Percentiles rank a stretch among this genome's conserved stretches.
phyloP scores from a whole-genome alignment of 2,888 invertebrate genomes.

The Caenorhabditis angaria region DNA sequence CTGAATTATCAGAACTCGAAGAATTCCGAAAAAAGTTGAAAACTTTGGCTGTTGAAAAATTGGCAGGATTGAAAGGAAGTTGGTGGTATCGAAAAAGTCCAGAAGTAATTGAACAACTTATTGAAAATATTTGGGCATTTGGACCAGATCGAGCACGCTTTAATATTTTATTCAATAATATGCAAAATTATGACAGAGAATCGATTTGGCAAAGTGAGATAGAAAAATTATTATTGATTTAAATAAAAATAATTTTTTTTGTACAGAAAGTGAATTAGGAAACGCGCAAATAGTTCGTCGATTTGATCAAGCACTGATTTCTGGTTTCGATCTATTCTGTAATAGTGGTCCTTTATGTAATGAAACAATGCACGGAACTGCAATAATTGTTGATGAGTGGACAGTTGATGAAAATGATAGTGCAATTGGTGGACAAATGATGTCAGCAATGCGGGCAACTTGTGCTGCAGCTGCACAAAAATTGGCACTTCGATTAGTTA shows the following conservation, averaged over 20 bases:
- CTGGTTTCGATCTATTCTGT: slow-evolving; percentile 68
- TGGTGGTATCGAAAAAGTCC: slow-evolving; percentile 64
- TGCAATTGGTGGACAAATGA: slow-evolving; percentile 80
- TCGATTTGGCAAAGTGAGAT: slow-evolving; percentile 46
- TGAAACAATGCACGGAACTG: slow-evolving; percentile 94
- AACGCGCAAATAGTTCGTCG: slow-evolving; percentile 25
- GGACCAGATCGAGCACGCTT: slow-evolving; percentile 89
- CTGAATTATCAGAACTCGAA: slow-evolving; percentile 24
- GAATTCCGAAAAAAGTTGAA: slow-evolving; percentile 38
- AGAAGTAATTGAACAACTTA: slow-evolving; percentile 52
- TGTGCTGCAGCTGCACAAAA: slow-evolving; percentile 88
- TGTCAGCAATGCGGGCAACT: slow-evolving; percentile 88
- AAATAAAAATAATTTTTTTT: neutral
- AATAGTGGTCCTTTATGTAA: slow-evolving; percentile 88
- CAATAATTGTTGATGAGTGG: slow-evolving; percentile 89
- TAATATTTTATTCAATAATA: slow-evolving; percentile 87
- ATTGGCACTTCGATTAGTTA: slow-evolving; percentile 85
- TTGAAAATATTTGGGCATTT: slow-evolving; percentile 83
- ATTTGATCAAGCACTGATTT: slow-evolving; percentile 62
- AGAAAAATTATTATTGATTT: neutral
- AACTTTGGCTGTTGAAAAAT: slow-evolving; percentile 27
- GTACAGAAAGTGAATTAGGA: slow-evolving; percentile 17
- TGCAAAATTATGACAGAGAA: slow-evolving; percentile 77
- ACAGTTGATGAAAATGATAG: slow-evolving; percentile 68
- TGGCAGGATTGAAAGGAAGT: slow-evolving; percentile 65